These are phyloP conservation scores for Enteromius anoplus DNA, from an alignment of 2,797 vertebrate species.

Conservation along the genomic window DNA sequence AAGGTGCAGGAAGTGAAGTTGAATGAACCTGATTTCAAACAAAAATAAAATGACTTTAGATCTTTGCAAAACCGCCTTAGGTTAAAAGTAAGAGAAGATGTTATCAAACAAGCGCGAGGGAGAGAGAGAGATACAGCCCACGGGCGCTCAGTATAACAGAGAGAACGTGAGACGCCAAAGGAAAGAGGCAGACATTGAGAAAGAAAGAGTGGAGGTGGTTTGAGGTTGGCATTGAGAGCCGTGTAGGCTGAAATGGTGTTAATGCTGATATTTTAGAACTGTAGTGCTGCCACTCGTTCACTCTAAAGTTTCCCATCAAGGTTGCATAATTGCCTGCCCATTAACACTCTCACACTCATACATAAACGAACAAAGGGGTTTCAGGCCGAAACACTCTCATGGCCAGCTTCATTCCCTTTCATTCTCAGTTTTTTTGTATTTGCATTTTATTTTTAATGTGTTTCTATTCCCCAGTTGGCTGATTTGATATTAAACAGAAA, in stretches of 20 bases:
- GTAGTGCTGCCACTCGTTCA: slow-evolving; percentile 9
- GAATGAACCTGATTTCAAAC: slow-evolving; percentile 24
- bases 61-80: slow-evolving; percentile 15
- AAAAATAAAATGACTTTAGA: neutral
- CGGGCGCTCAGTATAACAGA: slow-evolving; percentile 9
- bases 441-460: neutral
- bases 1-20: slow-evolving; percentile 18
- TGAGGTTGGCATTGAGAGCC: slow-evolving; percentile 32
- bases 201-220: slow-evolving; percentile 30
- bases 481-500: neutral
- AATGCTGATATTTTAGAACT: slow-evolving; percentile 33
- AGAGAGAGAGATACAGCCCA: neutral
- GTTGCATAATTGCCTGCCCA: slow-evolving; percentile 35
- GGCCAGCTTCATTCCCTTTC: neutral
- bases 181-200: slow-evolving; percentile 19
- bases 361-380: neutral
- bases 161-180: slow-evolving; percentile 20
- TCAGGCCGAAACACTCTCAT: neutral
- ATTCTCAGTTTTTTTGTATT: neutral
- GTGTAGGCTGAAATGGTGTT: slow-evolving; percentile 39
- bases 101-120: neutral
- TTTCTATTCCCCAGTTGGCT: neutral
- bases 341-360: slow-evolving; percentile 6
- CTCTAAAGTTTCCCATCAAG: slow-evolving; percentile 35
- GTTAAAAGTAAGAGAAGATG: slow-evolving; percentile 13